These are phyloP conservation scores for Eunapius fragilis DNA, from an alignment of 37 sponge, comb jelly and placozoan genomes.

Conservation along the genomic window DNA sequence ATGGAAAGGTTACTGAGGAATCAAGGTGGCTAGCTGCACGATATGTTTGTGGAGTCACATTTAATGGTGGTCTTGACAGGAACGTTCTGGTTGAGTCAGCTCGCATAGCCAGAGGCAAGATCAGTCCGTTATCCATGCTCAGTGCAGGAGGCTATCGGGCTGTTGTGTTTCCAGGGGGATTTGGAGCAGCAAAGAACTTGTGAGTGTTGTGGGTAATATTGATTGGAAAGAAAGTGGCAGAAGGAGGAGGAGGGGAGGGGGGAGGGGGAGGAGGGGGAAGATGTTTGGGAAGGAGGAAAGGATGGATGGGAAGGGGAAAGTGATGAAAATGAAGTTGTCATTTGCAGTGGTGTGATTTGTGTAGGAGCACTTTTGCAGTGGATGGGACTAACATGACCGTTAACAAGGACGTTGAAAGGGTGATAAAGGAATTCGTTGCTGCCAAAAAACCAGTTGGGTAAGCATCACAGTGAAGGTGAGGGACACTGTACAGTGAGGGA, in stretches of 20 bases:
- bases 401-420: conserved; percentile 61
- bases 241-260: background rate
- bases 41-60: background rate
- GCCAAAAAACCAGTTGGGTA: conserved; percentile 87
- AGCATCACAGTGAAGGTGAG: background rate
- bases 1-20: conserved; percentile 55
- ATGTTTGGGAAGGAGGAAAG: too few species aligned
- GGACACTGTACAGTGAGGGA: background rate
- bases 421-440: conserved; percentile 61
- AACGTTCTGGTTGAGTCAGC: conserved; percentile 91
- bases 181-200: conserved; percentile 97
- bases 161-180: conserved; percentile 87
- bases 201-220: conserved; percentile 2
- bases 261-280: background rate
- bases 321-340: background rate
- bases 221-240: background rate
- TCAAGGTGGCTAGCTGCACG: conserved; percentile 26
- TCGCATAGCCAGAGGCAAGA: conserved; percentile 87
- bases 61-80: conserved; percentile 27
- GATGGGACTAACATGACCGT: conserved; percentile 72
- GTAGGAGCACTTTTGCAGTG: conserved; percentile 71
- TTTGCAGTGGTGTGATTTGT: background rate
- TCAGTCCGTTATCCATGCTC: conserved; percentile 60
- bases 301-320: background rate
- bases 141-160: conserved; percentile 56